Evolutionary conservation across 2,113 vertebrate genomes (phyloP).

Genomic region (Tyrannus savana): DNA sequence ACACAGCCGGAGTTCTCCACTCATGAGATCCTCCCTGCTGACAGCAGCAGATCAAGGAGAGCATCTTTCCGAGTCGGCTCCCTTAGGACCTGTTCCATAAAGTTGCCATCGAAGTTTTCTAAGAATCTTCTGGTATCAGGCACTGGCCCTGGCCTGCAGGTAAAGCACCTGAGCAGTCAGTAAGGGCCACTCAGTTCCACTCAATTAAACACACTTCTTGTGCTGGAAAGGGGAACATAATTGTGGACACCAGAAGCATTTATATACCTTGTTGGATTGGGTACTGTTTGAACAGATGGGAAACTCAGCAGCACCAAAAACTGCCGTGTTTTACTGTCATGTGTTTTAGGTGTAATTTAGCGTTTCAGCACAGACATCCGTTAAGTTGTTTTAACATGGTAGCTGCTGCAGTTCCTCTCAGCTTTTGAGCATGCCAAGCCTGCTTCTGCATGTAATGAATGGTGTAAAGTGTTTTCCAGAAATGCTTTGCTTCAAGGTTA

Average conservation of each 20-base stretch:
- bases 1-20: background rate
- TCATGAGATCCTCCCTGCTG: background rate
- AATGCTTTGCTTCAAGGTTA: background rate
- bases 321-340: background rate
- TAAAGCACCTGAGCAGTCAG: background rate
- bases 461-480: background rate
- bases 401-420: background rate
- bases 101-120: too few species aligned
- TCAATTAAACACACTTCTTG: background rate
- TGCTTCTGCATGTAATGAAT: background rate
- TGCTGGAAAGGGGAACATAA: background rate
- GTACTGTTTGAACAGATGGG: background rate
- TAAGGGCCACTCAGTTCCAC: background rate
- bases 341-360: background rate
- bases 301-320: background rate
- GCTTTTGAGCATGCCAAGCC: background rate
- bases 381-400: background rate
- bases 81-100: background rate
- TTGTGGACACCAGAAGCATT: background rate
- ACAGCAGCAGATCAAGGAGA: background rate
- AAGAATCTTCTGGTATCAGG: background rate
- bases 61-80: background rate
- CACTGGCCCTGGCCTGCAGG: background rate
- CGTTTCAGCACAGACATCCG: background rate
- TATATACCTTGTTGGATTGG: background rate